phyloP scores from a whole-genome alignment of 2,797 vertebrate genomes.

The Pipistrellus pipistrellus region DNA sequence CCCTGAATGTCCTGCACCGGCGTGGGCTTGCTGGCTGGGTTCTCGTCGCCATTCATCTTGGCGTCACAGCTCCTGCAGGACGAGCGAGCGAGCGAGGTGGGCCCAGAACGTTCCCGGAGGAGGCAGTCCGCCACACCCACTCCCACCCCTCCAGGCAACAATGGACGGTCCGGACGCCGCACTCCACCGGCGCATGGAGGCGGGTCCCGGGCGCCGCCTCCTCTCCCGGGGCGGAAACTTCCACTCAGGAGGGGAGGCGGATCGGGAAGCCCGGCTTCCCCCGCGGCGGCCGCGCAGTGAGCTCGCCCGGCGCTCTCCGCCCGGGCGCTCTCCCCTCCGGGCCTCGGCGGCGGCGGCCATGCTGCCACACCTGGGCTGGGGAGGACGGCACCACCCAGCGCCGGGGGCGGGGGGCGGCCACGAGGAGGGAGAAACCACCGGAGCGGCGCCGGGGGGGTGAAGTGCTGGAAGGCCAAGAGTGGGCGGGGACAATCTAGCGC shows the following conservation, averaged over 20 bases:
- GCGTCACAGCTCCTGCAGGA: not conserved
- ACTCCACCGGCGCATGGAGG: not conserved
- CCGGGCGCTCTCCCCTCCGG: not conserved
- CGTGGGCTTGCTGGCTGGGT: conserved; percentile 94
- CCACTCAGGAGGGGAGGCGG: not conserved
- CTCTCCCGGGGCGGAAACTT: not conserved
- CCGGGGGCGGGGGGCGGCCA: too few relatives aligned
- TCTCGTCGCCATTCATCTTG: conserved; percentile 92
- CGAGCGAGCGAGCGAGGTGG: not conserved
- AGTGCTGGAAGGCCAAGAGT: not conserved
- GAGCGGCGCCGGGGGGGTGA: not conserved
- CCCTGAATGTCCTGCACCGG: conserved; percentile 92
- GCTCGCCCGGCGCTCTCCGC: conserved; percentile 9
- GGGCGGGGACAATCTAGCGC: not conserved
- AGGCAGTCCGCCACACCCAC: conserved; percentile 66
- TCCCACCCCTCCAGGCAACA: not conserved
- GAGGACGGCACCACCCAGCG: conserved; percentile 37
- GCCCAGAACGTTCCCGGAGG: not conserved
- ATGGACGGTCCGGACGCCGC: conserved; percentile 41
- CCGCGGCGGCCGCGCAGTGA: conserved; percentile 37
- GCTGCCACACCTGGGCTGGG: not conserved
- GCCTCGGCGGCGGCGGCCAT: not conserved
- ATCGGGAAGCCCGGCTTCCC: not conserved
- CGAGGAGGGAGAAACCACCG: conserved; percentile 17
- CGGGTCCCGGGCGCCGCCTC: not conserved